Conservation (phyloP, 1,140 invertebrate species). For the Hylaeus anthracinus region DNA sequence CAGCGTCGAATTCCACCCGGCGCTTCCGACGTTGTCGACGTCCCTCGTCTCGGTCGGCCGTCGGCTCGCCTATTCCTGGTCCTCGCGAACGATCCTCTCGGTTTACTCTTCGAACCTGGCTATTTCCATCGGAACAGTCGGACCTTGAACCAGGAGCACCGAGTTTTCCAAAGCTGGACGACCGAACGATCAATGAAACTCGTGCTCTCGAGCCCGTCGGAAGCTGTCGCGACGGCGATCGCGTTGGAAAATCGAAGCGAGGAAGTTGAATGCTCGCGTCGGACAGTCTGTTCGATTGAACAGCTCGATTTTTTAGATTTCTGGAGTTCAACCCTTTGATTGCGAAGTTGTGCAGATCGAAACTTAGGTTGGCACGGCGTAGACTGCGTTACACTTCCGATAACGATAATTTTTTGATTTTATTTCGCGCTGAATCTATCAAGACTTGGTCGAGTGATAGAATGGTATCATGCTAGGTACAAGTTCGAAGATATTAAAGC, state of each 20-base stretch:
- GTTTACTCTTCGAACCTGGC: conserved; percentile 26
- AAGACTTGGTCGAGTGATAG: too few relatives aligned
- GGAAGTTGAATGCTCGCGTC: not conserved
- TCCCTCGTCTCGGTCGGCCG: not conserved
- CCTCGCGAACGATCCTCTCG: conserved; percentile 24
- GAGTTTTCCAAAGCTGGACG: conserved; percentile 9
- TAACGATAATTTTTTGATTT: too few relatives aligned
- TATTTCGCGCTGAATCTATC: too few relatives aligned
- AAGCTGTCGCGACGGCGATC: not conserved
- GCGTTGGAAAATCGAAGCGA: too few relatives aligned
- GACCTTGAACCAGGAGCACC: conserved; percentile 35
- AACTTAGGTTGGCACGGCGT: too few relatives aligned
- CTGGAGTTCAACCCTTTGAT: too few relatives aligned
- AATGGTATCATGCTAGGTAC: too few relatives aligned
- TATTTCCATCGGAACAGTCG: conserved; percentile 49
- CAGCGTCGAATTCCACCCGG: conserved; percentile 65
- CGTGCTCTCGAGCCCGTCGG: conserved; percentile 1
- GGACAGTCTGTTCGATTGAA: not conserved
- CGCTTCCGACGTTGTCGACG: conserved; percentile 14
- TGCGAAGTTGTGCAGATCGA: too few relatives aligned
- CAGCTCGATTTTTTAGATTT: not conserved
- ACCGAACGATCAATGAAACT: not conserved
- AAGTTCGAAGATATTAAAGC: too few relatives aligned
- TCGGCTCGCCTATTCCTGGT: conserved; percentile 27
- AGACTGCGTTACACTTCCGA: too few relatives aligned